Base-by-base conservation (phyloP, 92 coral and sea anemone genomes). In the Anthopleura xanthogrammica region DNA sequence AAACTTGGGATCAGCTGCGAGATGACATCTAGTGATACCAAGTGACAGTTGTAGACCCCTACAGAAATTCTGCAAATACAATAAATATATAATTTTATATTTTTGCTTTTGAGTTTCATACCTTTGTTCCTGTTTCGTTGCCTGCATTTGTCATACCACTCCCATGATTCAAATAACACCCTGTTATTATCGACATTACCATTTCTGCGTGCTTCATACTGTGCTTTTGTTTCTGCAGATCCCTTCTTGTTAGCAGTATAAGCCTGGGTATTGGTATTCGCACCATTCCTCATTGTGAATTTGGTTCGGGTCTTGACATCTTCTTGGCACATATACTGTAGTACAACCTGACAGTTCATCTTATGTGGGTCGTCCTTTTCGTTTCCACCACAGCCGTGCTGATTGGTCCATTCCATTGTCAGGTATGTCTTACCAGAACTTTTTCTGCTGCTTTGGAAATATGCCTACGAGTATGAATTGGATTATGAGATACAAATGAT, bases 401-500 rank as follows among this genome's bases (percentile, higher is more conserved):
- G 99, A 77, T 97, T 97, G 77, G 99, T 97, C 99, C 99, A 97
- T 77, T 97, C 99, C 78, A 97, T 80, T 13, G 94, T 94, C 48
- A 97, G 88, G 79, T 75, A 90, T 41, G 97, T 86, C 88, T 97
- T 94, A 14, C 98, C 98, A 72, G 87, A 42, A 14, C 86, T 76
- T 17, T 58, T 86, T 19, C 60, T 13, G 66, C 95, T 92, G 77
- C 98, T 93, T 56, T 93, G 95, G 79, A 93, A 93, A 72, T 91
- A 93, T 76, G 83, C 79, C 98, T 91, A 81, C 4, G n/a, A 14
- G 36, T 29, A 29, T 29, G 36, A 29, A 29, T 29, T 29, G 36
- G 36, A 29, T 29, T 29, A 29, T 29, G 36, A 29, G 36, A 29
- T 29, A 29, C 36, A 29, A 29, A 29, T 29, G 36, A 0, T 29